phyloP scores from a whole-genome alignment of 2,888 invertebrate species.

The Pseudococcus longispinus region DNA sequence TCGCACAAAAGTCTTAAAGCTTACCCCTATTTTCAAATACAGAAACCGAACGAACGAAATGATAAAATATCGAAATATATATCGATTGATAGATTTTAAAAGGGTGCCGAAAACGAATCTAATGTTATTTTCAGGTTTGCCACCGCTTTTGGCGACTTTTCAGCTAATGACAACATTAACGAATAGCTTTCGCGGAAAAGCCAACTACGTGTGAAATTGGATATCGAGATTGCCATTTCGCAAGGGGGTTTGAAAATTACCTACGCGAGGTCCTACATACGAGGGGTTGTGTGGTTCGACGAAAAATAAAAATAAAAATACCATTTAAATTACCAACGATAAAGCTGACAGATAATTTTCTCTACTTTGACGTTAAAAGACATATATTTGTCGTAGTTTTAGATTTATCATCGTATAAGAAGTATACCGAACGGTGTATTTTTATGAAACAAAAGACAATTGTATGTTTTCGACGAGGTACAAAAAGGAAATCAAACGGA shows the following conservation, averaged over 20 bases:
- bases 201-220: conserved; percentile 39
- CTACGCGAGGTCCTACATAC: neutral
- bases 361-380: conserved; percentile 3
- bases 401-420: conserved; percentile 5
- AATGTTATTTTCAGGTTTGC: neutral
- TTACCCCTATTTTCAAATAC: no score
- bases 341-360: conserved; percentile 33
- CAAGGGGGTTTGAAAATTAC: neutral
- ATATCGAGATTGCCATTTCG: conserved; percentile 9
- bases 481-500: conserved; percentile 7
- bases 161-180: conserved; percentile 28
- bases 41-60: neutral
- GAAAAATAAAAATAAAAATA: conserved; percentile 16
- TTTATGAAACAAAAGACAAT: conserved; percentile 15
- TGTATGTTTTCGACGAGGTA: neutral
- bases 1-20: no score
- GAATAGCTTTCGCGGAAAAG: conserved; percentile 11
- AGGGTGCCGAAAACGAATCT: neutral
- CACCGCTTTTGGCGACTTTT: conserved; percentile 9
- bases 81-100: neutral
- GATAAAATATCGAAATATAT: neutral
- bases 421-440: neutral
- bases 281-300: neutral
- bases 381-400: conserved; percentile 14
- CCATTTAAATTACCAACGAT: conserved; percentile 29